Conservation (phyloP, 2,113 vertebrate genomes). For the Lycaon pictus region DNA sequence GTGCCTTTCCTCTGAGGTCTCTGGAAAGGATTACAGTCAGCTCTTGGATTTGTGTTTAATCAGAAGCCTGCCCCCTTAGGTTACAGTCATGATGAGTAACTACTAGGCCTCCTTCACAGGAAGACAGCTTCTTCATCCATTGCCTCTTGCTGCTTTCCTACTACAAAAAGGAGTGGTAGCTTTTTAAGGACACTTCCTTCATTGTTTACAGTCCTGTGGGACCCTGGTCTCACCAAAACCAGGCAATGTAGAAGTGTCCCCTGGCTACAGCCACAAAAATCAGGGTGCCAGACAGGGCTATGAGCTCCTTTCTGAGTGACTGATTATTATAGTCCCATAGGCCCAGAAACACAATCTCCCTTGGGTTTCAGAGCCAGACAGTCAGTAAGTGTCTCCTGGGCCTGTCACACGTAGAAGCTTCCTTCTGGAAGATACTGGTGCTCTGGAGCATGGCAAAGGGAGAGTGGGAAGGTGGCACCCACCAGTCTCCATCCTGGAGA, state of each 20-base stretch:
- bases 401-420: background rate
- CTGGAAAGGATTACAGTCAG: too few species aligned
- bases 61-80: too few species aligned
- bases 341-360: background rate
- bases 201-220: background rate
- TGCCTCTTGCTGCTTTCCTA: background rate
- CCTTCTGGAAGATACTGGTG: background rate
- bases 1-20: too few species aligned
- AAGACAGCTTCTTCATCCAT: background rate
- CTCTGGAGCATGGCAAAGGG: background rate
- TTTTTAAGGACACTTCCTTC: background rate
- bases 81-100: background rate
- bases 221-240: background rate
- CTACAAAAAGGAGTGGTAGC: background rate
- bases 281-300: background rate
- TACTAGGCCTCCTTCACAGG: background rate
- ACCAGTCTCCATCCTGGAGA: background rate
- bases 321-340: background rate
- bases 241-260: background rate
- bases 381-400: too few species aligned
- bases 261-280: background rate
- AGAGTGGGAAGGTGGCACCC: background rate
- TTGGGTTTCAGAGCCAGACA: background rate
- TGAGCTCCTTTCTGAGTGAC: background rate
- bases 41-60: too few species aligned